These are phyloP conservation scores for Nothobranchius kuhntae DNA, from an alignment of 2,113 vertebrate genomes.

Conservation along the genomic window DNA sequence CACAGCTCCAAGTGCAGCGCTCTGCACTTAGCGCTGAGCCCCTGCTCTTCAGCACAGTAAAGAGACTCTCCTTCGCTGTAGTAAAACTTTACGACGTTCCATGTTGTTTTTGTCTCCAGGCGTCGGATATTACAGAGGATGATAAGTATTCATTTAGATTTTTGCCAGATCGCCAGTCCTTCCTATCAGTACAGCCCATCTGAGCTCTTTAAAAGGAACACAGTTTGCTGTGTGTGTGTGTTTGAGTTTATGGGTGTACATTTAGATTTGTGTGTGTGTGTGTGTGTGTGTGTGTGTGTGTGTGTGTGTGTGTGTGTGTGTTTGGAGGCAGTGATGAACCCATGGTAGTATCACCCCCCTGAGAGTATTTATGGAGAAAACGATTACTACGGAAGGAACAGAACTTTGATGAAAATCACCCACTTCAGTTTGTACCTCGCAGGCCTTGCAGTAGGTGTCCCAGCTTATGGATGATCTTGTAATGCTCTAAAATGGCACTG, in stretches of 20 bases:
- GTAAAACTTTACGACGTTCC: conserved; percentile 76
- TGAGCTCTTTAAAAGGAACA: conserved; percentile 67
- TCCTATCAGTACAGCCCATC: conserved; percentile 67
- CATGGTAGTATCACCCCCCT: conserved; percentile 53
- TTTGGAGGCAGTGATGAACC: conserved; percentile 58
- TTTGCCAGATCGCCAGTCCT: conserved; percentile 73
- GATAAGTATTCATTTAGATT: conserved; percentile 71
- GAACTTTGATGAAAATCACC: conserved; percentile 75
- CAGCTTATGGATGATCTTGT: conserved; percentile 61
- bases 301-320: conserved; percentile 34
- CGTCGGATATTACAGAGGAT: conserved; percentile 68
- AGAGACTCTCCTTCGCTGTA: conserved; percentile 72
- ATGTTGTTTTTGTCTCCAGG: conserved; percentile 73
- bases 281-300: conserved; percentile 35
- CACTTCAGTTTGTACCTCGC: conserved; percentile 59
- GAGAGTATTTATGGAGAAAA: conserved; percentile 70
- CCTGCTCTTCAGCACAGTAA: conserved; percentile 71
- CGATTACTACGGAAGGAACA: conserved; percentile 70
- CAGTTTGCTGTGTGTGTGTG: conserved; percentile 29
- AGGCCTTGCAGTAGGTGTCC: conserved; percentile 43
- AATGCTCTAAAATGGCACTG: conserved; percentile 53
- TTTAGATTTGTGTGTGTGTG: conserved; percentile 22
- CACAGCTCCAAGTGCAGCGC: conserved; percentile 18
- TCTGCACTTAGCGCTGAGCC: conserved; percentile 51
- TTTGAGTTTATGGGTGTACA: conserved; percentile 27